These are phyloP conservation scores for Psephotus haematonotus DNA, from an alignment of 2,113 vertebrate genomes.

Conservation along the genomic window DNA sequence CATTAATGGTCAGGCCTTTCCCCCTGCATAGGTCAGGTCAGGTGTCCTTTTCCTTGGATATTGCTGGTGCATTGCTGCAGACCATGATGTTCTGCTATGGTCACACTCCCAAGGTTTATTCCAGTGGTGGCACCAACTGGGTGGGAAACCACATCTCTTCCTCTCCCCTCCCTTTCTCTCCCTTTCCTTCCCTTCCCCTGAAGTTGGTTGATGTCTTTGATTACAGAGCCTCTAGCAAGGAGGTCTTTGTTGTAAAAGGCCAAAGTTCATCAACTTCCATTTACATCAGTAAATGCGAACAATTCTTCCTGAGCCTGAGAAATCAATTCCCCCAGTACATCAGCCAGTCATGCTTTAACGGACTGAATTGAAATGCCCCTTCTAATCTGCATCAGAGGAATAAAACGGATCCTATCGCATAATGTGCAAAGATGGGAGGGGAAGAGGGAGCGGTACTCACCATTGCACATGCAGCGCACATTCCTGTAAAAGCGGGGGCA, in stretches of 20 bases:
- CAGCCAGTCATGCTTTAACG: slow-evolving; percentile 14
- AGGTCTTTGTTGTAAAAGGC: slow-evolving; percentile 39
- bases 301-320: slow-evolving; percentile 9
- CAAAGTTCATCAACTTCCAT: slow-evolving; percentile 64
- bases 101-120: background rate
- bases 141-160: background rate
- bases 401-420: background rate
- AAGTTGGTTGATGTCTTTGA: background rate
- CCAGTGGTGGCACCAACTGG: background rate
- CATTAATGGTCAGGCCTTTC: slow-evolving; percentile 10
- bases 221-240: background rate
- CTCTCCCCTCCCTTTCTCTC: background rate
- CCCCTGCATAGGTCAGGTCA: background rate
- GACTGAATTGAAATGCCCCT: slow-evolving; percentile 56
- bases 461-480: slow-evolving; percentile 89
- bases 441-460: slow-evolving; percentile 75
- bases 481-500: slow-evolving; percentile 91
- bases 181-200: background rate
- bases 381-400: slow-evolving; percentile 55
- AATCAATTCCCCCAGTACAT: slow-evolving; percentile 55
- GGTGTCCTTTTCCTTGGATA: background rate
- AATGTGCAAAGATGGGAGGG: background rate
- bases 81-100: background rate
- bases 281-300: slow-evolving; percentile 39
- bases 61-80: background rate